Percentiles rank a stretch among this genome's conserved stretches.
These are phyloP conservation scores for Ormyrus nitidulus DNA, from an alignment of 2,888 invertebrate genomes.

Conservation along the genomic window DNA sequence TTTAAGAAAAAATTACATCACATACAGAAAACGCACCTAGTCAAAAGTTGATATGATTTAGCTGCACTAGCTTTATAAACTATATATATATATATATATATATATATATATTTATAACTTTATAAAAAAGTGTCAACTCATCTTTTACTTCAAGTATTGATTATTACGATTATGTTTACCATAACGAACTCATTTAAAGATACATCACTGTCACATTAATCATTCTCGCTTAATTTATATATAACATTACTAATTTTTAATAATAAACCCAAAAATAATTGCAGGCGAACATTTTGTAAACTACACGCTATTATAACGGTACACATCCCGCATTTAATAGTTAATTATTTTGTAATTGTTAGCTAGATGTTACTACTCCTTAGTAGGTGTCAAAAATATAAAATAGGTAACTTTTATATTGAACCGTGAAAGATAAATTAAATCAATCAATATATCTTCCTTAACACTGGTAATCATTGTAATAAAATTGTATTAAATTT, in stretches of 20 bases:
- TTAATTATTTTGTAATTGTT: conserved; percentile 34
- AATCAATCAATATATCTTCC: background rate
- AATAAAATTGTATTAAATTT: no score
- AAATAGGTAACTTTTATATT: conserved; percentile 30
- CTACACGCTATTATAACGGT: conserved; percentile 19
- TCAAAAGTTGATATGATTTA: conserved; percentile 49
- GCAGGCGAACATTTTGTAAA: conserved; percentile 1
- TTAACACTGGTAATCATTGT: background rate
- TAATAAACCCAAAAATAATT: background rate
- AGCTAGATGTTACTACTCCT: conserved; percentile 31
- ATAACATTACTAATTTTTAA: conserved; percentile 31
- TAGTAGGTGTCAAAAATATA: background rate
- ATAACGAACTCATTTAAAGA: conserved; percentile 13
- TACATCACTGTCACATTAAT: background rate
- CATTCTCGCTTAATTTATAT: conserved; percentile 1
- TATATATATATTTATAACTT: conserved; percentile 1
- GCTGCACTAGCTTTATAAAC: conserved; percentile 40
- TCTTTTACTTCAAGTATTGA: conserved; percentile 15
- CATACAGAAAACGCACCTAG: conserved; percentile 50
- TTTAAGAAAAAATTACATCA: conserved; percentile 7
- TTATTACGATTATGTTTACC: background rate
- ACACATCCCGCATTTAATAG: conserved; percentile 25
- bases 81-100: no score
- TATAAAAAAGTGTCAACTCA: conserved; percentile 2
- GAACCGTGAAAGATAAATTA: background rate